Evolutionary conservation across 2,888 invertebrate species (phyloP).

Genomic region (Philereme transversata): DNA sequence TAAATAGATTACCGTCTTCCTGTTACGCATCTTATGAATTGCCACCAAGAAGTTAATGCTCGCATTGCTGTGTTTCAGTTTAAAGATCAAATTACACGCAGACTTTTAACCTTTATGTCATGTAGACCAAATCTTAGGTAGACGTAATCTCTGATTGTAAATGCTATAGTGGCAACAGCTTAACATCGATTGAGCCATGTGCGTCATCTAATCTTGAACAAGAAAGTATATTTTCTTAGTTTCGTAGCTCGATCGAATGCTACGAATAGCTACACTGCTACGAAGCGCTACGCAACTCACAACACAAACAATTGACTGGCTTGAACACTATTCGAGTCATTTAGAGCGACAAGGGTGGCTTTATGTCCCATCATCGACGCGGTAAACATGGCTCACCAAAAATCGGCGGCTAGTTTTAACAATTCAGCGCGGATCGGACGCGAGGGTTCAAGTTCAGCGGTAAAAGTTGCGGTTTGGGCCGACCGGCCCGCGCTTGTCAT

Average conservation of each 20-base stretch:
- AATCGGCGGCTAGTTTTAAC: conserved; percentile 50
- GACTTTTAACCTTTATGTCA: too few species aligned
- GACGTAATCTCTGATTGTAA: too few species aligned
- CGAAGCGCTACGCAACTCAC: conserved; percentile 1
- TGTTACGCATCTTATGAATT: too few species aligned
- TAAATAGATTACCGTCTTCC: too few species aligned
- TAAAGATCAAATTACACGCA: too few species aligned
- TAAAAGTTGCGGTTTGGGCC: conserved; percentile 54
- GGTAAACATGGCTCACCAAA: conserved; percentile 33
- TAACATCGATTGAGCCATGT: too few species aligned
- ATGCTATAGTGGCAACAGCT: too few species aligned
- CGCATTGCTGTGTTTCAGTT: too few species aligned
- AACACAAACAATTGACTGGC: conserved; percentile 8
- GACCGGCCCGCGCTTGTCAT: conserved; percentile 48
- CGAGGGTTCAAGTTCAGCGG: conserved; percentile 51
- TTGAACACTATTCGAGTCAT: conserved; percentile 12
- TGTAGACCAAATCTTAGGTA: too few species aligned
- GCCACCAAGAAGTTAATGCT: too few species aligned
- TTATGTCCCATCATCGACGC: conserved; percentile 17
- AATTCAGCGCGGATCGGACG: conserved; percentile 43
- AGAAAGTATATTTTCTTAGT: too few species aligned
- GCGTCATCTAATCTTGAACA: too few species aligned
- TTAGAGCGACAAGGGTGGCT: conserved; percentile 14
- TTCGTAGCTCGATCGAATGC: conserved; percentile 3
- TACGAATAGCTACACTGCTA: conserved; percentile 1